These are phyloP conservation scores for Naso thynnoides DNA, from an alignment of 2,797 vertebrate species.

Conservation along the genomic window DNA sequence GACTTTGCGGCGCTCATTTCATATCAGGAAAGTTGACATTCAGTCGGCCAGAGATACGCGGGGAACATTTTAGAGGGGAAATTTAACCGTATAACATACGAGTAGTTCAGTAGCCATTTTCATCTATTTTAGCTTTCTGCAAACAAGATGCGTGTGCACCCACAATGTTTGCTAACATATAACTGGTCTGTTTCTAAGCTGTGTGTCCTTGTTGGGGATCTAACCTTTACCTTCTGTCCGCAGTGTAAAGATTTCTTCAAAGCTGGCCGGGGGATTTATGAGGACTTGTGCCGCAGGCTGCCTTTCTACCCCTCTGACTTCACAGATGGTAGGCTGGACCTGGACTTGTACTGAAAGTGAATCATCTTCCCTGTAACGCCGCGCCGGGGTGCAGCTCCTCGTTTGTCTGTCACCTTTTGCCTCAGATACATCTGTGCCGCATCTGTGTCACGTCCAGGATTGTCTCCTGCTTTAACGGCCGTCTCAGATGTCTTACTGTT, in stretches of 20 bases:
- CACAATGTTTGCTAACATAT: too few relatives aligned
- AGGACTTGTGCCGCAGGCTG: constrained; percentile 91
- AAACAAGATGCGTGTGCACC: too few relatives aligned
- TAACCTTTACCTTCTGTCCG: constrained; percentile 45
- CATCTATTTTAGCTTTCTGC: too few relatives aligned
- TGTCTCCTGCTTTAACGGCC: constrained; percentile 33
- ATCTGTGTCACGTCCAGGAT: constrained; percentile 61
- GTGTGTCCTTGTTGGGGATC: neutral
- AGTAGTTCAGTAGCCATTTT: too few relatives aligned
- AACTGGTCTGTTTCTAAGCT: too few relatives aligned
- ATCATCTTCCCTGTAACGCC: constrained; percentile 71
- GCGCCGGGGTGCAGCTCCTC: constrained; percentile 57
- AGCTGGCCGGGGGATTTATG: constrained; percentile 92
- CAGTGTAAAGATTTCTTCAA: constrained; percentile 90
- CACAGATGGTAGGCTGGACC: constrained; percentile 84
- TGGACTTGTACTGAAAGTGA: constrained; percentile 61
- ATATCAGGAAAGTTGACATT: too few relatives aligned
- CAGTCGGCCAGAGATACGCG: too few relatives aligned
- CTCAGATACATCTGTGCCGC: constrained; percentile 63
- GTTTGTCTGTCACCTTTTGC: constrained; percentile 65
- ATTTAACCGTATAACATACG: too few relatives aligned
- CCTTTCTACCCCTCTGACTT: constrained; percentile 94
- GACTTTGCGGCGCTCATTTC: too few relatives aligned
- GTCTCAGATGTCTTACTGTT: constrained; percentile 41
- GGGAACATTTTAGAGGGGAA: too few relatives aligned